Base-by-base conservation (phyloP, 2,113 vertebrate species). In the Capricornis sumatraensis region DNA sequence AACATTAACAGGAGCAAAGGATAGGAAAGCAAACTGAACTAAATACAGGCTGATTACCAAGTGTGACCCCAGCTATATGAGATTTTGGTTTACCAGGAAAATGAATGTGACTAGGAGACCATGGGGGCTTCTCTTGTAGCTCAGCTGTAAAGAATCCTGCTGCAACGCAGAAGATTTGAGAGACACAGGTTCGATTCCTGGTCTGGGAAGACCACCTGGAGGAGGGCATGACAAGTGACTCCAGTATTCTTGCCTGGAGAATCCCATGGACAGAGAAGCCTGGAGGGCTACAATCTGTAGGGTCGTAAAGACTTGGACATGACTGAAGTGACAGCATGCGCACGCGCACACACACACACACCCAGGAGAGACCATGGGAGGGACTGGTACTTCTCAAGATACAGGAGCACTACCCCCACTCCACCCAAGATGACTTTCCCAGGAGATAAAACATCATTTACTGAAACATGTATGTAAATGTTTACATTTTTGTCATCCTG, bases 401-500 rank as follows among this genome's bases (percentile, higher is more conserved):
- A 36, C 2, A 30, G 40, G 71, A 84, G 53, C 52, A 45, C 6
- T 47, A 28, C 15, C 23, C 40, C 36, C 27, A 14, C 11, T 28
- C 33, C 43, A 40, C 74, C 76, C 71, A 60, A 25, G 57, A 78
- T 81, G 74, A 57, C 9, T 81, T 91, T 53, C 23, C 52, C n/a
- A 96, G 47, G 52, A 87, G 17, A 87, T 53, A 93, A 96, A 83
- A 50, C 21, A 67, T 58, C 79, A 91, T 81, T 94, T 94, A 33
- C 84, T 90, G 12, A 81, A 81, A 36, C 0, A 1, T 58, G 45
- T 94, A 78, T 64, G 19, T 71, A 87, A 94, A 89, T 91, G 52
- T 84, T 97, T 91, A 93, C 50, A 81, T 89, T 95, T 91, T 93
- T 74, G 36, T 95, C 86, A 86, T 30, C 36, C 10, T 14, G n/a